Base-by-base conservation (phyloP, 2,113 vertebrate species). In the Herpetotheres cachinnans region DNA sequence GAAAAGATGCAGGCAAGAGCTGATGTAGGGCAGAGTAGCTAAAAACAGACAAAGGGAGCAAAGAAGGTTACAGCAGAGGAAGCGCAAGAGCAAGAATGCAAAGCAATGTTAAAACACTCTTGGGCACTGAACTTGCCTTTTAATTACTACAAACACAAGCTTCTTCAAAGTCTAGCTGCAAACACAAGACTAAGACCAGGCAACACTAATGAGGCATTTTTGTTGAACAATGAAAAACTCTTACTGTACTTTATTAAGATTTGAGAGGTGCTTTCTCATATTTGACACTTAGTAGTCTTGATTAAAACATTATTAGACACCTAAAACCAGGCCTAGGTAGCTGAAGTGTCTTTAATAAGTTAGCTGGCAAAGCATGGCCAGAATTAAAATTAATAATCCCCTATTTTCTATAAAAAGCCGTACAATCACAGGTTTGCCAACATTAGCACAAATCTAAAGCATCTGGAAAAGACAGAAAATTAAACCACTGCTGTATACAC, bases 1-100 rank as follows among this genome's bases (percentile, higher is more conserved):
- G 47, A 90, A 82, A 46, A 89, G 44, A 84, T 44, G 50, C 59
- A 89, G 61, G 36, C 26, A 59, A 88, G 50, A 91, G 38, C 26
- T 66, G 62, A 94, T 92, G 94, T 95, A 97, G 94, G 96, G n/a
- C 85, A 66, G 74, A 92, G 56, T 11, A 92, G 83, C 95, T 93
- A 90, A 95, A 81, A 93, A 71, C 67, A 92, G 84, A 58, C 85
- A 95, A 94, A 77, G 82, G 32, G 63, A 92, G 42, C 94, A 93
- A 76, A 94, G 86, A 90, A 93, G 89, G 93, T 92, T 87, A 96
- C 26, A 85, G 71, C 56, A 91, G 66, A 90, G 9, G 29, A 95
- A 94, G 70, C 91, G 26, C 87, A 93, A 93, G 62, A 93, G 36
- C 46, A 65, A 72, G 80, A 94, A 92, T 24, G 54, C 50, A 84